Conservation (phyloP, 2,888 invertebrate genomes). For the Lysandra bellargus region DNA sequence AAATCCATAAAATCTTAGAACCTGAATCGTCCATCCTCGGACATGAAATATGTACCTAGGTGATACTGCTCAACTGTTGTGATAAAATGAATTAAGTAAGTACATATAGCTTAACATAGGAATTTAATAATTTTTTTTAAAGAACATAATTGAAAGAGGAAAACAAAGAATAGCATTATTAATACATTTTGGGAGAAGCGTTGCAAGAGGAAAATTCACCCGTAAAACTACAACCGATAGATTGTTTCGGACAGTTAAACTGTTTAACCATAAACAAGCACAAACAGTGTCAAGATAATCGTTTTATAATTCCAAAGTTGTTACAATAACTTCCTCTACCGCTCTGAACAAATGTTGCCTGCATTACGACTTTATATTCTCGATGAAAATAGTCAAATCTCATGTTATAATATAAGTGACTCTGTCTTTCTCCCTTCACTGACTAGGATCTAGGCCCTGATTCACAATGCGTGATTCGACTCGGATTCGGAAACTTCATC, state of each 20-base stretch:
- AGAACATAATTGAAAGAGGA: too few species aligned
- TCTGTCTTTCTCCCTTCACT: too few species aligned
- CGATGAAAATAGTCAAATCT: too few species aligned
- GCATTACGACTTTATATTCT: background rate
- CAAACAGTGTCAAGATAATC: constrained; percentile 1
- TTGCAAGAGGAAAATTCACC: background rate
- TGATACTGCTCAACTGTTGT: background rate
- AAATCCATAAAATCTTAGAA: background rate
- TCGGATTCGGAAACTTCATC: too few species aligned
- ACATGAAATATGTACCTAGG: background rate
- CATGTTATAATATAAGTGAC: too few species aligned
- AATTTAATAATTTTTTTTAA: too few species aligned
- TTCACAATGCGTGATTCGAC: too few species aligned
- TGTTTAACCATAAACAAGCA: background rate
- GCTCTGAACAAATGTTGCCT: background rate
- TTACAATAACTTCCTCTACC: background rate
- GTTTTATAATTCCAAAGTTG: constrained; percentile 16
- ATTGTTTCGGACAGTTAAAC: constrained; percentile 16
- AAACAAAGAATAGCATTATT: too few species aligned
- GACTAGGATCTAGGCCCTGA: too few species aligned
- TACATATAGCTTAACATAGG: too few species aligned
- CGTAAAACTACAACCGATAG: background rate
- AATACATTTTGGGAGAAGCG: background rate
- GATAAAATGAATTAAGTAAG: too few species aligned
- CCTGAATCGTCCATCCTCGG: background rate